Base-by-base conservation (phyloP, 2,113 vertebrate species). In the Pimephales promelas region DNA sequence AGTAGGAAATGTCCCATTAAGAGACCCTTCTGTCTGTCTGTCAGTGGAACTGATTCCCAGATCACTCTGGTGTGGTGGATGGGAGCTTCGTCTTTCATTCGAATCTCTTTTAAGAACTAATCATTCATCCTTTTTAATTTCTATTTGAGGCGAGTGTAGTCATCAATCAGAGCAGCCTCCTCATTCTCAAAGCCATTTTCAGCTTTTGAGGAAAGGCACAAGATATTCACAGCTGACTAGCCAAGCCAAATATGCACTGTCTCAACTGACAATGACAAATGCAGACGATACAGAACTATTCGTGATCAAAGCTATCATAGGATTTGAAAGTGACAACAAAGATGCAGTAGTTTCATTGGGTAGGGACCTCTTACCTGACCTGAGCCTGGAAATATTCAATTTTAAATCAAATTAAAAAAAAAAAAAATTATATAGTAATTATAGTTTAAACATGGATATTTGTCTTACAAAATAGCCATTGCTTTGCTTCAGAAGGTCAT, bases 241-340 rank as follows among this genome's bases (percentile, higher is more conserved):
- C 81, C 70, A 68, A 83, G 75, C 47, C 81, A 72, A 74, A 72
- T 70, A 84, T 81, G 78, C 75, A 83, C 22, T 43, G 47, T 79
- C 66, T 72, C 68, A 85, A 79, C 68, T 85, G 86, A 87, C 86
- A 85, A 31, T 75, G 86, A 87, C 59, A 85, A 87, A 87, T 85
- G 66, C 40, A 66, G 61, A 66, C 10, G 26, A 52, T 52, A 64
- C 77, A 34, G 43, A 49, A 66, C 59, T 80, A 45, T 24, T 75
- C 72, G 26, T 0, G 61, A 80, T 80, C 78, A 66, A 80, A 80
- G 78, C 18, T 45, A 80, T 66, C 43, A 34, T 10, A 34, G 40
- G 11, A 47, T 47, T 79, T 79, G 14, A 45, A 66, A 66, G 5
- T 80, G 26, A 49, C 43, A 49, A 43, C 31, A 45, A 45, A 18